These are phyloP conservation scores for Eciton burchellii DNA, from an alignment of 1,140 invertebrate species.

Conservation along the genomic window DNA sequence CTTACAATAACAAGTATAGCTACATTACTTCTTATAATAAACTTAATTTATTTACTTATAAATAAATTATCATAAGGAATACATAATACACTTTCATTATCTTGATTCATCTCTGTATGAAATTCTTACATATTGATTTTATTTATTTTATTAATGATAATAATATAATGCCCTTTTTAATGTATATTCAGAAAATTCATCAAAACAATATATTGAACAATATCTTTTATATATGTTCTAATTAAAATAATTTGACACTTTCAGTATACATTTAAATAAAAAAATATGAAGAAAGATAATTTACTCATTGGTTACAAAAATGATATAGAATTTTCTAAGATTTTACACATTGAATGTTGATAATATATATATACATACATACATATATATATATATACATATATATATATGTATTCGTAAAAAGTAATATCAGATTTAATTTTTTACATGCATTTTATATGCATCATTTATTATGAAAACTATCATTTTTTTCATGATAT, in stretches of 20 bases:
- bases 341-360: neutral
- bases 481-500: constrained; percentile 48
- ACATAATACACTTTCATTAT: constrained; percentile 51
- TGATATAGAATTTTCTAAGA: constrained; percentile 16
- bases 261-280: constrained; percentile 44
- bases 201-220: too few species aligned
- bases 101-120: constrained; percentile 38
- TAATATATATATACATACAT: neutral
- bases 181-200: constrained; percentile 51
- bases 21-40: constrained; percentile 84
- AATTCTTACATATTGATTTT: constrained; percentile 40
- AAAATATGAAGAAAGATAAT: constrained; percentile 41
- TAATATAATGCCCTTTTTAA: constrained; percentile 59
- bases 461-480: constrained; percentile 44
- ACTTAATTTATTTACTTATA: constrained; percentile 80
- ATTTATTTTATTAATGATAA: constrained; percentile 39
- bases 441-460: constrained; percentile 49
- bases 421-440: too few species aligned
- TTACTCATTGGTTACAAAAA: constrained; percentile 44
- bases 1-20: constrained; percentile 86
- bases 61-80: constrained; percentile 77
- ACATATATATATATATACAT: too few species aligned
- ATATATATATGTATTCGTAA: too few species aligned
- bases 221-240: constrained; percentile 59
- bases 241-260: constrained; percentile 44